These are phyloP conservation scores for Melinopterus prodromus DNA, from an alignment of 2,888 invertebrate genomes.

Conservation along the genomic window DNA sequence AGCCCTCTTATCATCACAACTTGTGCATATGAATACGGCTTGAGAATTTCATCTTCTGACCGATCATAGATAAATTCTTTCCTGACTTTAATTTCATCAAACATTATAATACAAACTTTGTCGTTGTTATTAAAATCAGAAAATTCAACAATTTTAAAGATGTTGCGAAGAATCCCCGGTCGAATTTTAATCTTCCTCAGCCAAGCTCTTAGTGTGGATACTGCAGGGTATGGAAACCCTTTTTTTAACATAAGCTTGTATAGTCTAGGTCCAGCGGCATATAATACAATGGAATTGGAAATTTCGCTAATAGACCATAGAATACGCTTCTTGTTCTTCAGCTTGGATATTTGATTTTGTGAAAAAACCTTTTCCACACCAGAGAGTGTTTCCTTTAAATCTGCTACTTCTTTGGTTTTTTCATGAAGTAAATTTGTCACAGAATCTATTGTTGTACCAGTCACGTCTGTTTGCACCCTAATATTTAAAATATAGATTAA, in stretches of 20 bases:
- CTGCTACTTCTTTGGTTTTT: not conserved
- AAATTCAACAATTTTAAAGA: too few relatives aligned
- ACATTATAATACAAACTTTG: slow-evolving; percentile 5
- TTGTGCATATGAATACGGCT: slow-evolving; percentile 40
- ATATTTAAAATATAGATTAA: too few relatives aligned
- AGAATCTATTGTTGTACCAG: too few relatives aligned
- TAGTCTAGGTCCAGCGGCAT: slow-evolving; percentile 41
- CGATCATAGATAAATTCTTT: slow-evolving; percentile 36
- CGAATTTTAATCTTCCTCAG: slow-evolving; percentile 39
- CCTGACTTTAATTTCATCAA: slow-evolving; percentile 40
- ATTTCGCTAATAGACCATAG: slow-evolving; percentile 38
- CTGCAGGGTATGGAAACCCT: slow-evolving; percentile 40
- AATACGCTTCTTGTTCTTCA: slow-evolving; percentile 1
- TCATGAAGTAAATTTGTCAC: too few relatives aligned
- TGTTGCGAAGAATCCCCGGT: slow-evolving; percentile 28
- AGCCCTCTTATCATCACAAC: slow-evolving; percentile 41
- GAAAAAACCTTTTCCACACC: slow-evolving; percentile 18
- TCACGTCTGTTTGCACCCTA: too few relatives aligned
- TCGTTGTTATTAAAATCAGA: slow-evolving; percentile 27
- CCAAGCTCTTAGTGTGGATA: slow-evolving; percentile 41
- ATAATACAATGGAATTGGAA: slow-evolving; percentile 39
- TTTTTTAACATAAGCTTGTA: slow-evolving; percentile 41
- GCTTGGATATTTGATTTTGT: slow-evolving; percentile 23
- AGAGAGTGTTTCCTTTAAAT: slow-evolving; percentile 16
- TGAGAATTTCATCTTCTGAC: slow-evolving; percentile 33